Base-by-base conservation (phyloP, 1,140 invertebrate genomes). In the Brachystomella parvula region DNA sequence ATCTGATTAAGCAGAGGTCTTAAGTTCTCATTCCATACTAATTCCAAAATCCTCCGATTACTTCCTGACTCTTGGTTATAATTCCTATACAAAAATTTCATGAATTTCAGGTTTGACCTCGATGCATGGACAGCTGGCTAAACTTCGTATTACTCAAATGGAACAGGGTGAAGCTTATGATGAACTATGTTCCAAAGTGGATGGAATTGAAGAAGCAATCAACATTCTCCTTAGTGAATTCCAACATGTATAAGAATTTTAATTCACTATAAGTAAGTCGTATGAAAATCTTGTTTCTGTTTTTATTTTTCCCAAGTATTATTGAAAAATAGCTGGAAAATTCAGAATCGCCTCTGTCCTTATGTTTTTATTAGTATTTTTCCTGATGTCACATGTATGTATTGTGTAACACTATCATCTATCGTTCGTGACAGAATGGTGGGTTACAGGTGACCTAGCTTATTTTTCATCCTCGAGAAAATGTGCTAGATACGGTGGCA, bases 81-180 rank as follows among this genome's bases (percentile, higher is more conserved):
- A n/a, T n/a, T n/a, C n/a, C n/a, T n/a, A n/a, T n/a, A n/a, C n/a
- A n/a, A n/a, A n/a, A n/a, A n/a, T n/a, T n/a, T n/a, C n/a, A n/a
- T n/a, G n/a, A n/a, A 32, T 19, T 53, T 15, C 31, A 71, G 70
- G 64, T 63, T 64, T 71, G 35, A 47, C 56, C 0, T 56, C 66
- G 9, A 39, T 71, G 31, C 53, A 56, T 56, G 70, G 66, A 2
- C 35, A 71, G 44, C 21, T 71, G 26, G 47, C 70, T n/a, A 63
- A 68, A 31, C 44, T 71, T 12, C 65, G 66, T 29, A n/a, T 68
- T 15, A 58, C 58, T 17, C 70, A 71, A 63, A 61, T 71, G 66
- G 64, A 71, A 28, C 70, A 71, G 35, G 59, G 68, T 33, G 35
- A 53, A n/a, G 49, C 35, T 28, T 68, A 66, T 47, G 64, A 68